Percentiles rank a stretch among this genome's conserved stretches.
phyloP scores from a whole-genome alignment of 2,888 invertebrate species.

The Tenthredo scrophulariae region DNA sequence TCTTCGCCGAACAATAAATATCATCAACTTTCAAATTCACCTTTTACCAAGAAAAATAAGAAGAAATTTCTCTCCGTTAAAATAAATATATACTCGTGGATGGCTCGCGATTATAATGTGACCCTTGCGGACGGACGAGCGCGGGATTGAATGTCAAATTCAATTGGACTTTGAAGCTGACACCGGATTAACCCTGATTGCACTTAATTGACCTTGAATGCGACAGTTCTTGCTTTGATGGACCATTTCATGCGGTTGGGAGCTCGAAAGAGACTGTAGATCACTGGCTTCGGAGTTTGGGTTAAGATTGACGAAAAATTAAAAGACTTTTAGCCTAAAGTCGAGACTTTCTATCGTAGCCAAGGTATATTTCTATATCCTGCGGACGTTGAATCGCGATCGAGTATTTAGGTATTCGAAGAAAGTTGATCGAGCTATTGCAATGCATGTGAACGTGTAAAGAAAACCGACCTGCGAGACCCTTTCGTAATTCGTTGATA shows the following conservation, averaged over 20 bases:
- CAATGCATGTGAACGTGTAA: background rate
- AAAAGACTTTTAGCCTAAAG: background rate
- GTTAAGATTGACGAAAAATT: background rate
- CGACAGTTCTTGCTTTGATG: background rate
- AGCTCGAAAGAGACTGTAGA: background rate
- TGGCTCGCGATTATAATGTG: background rate
- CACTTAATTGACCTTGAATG: conserved; percentile 44
- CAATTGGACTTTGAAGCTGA: conserved; percentile 14
- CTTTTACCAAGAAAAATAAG: background rate
- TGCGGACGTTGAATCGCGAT: background rate
- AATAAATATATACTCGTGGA: background rate
- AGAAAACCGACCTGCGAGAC: conserved; percentile 5
- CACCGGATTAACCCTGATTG: conserved; percentile 51
- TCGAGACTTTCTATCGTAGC: background rate
- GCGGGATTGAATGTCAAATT: conserved; percentile 33
- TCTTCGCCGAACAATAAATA: background rate
- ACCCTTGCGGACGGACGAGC: conserved; percentile 13
- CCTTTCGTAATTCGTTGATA: conserved; percentile 11
- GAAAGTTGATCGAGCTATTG: conserved; percentile 20
- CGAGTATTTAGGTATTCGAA: background rate
- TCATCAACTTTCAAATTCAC: background rate
- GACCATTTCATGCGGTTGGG: background rate
- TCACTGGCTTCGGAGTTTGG: background rate
- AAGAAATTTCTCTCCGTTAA: background rate
- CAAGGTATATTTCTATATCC: background rate